These are phyloP conservation scores for Parasteatoda tepidariorum DNA, from an alignment of 1,140 invertebrate genomes.

Conservation along the genomic window DNA sequence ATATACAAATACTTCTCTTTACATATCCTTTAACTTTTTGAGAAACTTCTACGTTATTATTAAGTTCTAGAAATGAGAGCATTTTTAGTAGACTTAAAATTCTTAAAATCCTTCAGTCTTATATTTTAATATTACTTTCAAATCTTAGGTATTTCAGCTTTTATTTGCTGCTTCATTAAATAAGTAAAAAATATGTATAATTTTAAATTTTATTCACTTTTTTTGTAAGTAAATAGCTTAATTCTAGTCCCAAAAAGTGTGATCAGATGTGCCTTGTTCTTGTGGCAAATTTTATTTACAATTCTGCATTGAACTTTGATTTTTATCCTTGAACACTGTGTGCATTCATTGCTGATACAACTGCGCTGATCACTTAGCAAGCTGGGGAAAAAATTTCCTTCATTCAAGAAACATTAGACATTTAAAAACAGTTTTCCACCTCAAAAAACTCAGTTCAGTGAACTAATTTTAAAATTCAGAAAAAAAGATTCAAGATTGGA, in stretches of 20 bases:
- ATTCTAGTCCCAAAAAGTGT: background rate
- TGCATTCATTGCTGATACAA: slow-evolving; percentile 21
- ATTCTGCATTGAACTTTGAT: slow-evolving; percentile 15
- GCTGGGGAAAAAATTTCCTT: slow-evolving; percentile 23
- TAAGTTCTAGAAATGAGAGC: too few relatives aligned
- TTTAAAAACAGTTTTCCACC: slow-evolving; percentile 9
- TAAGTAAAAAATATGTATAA: background rate
- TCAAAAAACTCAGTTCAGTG: slow-evolving; percentile 9
- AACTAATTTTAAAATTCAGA: slow-evolving; percentile 35
- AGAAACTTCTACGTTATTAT: too few relatives aligned
- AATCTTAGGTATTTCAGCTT: too few relatives aligned
- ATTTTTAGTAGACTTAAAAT: too few relatives aligned
- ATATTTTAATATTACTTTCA: too few relatives aligned
- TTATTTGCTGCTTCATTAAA: background rate
- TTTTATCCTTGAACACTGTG: slow-evolving; percentile 35
- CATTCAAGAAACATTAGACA: slow-evolving; percentile 13
- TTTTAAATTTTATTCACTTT: background rate
- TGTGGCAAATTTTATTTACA: slow-evolving; percentile 24
- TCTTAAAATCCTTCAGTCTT: too few relatives aligned
- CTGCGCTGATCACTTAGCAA: slow-evolving; percentile 19
- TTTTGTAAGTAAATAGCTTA: background rate
- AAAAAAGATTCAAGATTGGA: slow-evolving; percentile 47
- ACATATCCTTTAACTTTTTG: too few relatives aligned
- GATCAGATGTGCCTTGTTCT: slow-evolving; percentile 10
- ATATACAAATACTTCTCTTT: too few relatives aligned